phyloP scores from a whole-genome alignment of 2,797 vertebrate species.

The Garrulus glandarius region DNA sequence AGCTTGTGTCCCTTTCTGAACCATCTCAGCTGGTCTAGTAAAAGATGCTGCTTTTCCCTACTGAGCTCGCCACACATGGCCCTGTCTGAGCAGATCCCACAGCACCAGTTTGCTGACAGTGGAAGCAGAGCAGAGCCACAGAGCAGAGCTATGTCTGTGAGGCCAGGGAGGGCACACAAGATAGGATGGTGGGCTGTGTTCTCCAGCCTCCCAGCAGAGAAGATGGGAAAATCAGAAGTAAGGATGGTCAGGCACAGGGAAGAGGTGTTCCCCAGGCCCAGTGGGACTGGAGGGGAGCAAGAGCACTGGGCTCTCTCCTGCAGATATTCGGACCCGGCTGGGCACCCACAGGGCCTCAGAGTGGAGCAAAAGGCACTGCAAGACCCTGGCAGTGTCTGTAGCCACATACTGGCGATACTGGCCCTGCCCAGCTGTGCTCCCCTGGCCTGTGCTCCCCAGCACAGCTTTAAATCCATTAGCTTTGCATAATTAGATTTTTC shows the following conservation, averaged over 20 bases:
- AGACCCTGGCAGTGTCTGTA: rapidly evolving
- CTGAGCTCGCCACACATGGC: rapidly evolving
- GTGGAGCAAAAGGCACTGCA: not conserved
- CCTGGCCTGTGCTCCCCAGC: slow-evolving; percentile 47
- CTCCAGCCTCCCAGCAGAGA: not conserved
- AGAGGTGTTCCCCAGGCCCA: not conserved
- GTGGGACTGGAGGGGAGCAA: rapidly evolving
- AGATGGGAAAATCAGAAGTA: not conserved
- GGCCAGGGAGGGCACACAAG: not conserved
- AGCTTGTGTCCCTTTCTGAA: not conserved
- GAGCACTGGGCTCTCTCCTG: not conserved
- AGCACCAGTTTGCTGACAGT: rapidly evolving
- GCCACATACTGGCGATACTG: rapidly evolving
- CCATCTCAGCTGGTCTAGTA: not conserved
- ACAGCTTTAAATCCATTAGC: slow-evolving; percentile 76
- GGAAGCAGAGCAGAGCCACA: not conserved
- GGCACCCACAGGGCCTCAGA: rapidly evolving
- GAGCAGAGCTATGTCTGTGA: rapidly evolving
- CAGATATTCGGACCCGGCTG: rapidly evolving
- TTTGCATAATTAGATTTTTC: slow-evolving; percentile 78
- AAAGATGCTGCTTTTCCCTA: not conserved
- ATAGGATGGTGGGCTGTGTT: rapidly evolving
- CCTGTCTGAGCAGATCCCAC: not conserved
- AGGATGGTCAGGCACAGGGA: not conserved
- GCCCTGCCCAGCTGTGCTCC: slow-evolving; percentile 23